Percentiles rank a stretch among this genome's conserved stretches.
Conservation (phyloP, 2,797 vertebrate species). For the Sitta carolinensis region DNA sequence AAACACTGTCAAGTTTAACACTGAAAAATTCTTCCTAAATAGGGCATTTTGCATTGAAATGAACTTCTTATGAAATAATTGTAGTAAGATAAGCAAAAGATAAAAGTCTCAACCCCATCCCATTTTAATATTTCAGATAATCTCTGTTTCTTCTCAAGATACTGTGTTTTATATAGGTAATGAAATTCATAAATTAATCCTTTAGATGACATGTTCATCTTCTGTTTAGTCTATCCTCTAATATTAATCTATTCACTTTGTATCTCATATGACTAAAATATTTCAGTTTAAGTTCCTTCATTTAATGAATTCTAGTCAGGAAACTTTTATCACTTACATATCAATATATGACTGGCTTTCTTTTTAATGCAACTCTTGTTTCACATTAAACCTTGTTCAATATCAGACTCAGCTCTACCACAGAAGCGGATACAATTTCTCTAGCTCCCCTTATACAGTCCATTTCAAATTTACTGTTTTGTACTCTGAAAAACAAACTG, state of each 20-base stretch:
- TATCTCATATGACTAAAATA: not conserved
- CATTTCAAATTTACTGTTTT: conserved; percentile 41
- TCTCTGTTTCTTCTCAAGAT: not conserved
- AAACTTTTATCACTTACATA: conserved; percentile 11
- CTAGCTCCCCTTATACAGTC: not conserved
- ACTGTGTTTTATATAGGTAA: not conserved
- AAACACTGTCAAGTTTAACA: not conserved
- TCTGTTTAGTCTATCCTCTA: not conserved
- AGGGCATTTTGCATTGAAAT: not conserved
- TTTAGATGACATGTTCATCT: not conserved
- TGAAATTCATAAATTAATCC: conserved; percentile 29
- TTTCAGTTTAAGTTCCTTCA: not conserved
- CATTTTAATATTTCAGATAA: not conserved
- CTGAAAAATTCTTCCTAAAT: not conserved
- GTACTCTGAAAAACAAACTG: conserved; percentile 39
- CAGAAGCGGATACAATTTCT: conserved; percentile 27
- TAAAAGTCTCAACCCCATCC: not conserved
- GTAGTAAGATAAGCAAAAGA: not conserved
- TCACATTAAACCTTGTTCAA: conserved; percentile 25
- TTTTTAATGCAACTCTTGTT: conserved; percentile 39
- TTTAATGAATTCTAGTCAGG: conserved; percentile 25
- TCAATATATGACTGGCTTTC: not conserved
- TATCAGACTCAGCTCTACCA: conserved; percentile 36
- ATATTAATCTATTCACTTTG: conserved; percentile 42
- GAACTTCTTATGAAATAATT: not conserved